Conservation (phyloP, 2,113 vertebrate species). For the Vidua macroura region DNA sequence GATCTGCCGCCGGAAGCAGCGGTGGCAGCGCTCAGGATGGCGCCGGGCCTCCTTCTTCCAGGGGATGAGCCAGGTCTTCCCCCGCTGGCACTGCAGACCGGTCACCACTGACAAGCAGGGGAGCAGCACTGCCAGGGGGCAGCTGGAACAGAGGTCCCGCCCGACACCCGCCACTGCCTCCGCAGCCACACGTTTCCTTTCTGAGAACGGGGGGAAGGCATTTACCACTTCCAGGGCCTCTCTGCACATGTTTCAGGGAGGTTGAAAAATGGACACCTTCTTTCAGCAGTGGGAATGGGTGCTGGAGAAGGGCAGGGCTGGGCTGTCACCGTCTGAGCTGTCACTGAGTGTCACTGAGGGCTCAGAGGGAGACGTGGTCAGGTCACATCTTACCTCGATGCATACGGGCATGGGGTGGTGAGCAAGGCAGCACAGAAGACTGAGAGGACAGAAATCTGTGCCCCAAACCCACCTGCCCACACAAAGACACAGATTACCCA, state of each 20-base stretch:
- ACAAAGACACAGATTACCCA: not conserved
- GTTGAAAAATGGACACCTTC: not conserved
- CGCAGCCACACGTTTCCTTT: not conserved
- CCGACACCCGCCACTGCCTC: not conserved
- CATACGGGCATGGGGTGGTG: fast-evolving
- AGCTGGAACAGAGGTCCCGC: not conserved
- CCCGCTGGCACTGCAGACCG: fast-evolving
- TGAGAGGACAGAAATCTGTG: not conserved
- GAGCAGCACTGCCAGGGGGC: not conserved
- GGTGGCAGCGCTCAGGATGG: not conserved
- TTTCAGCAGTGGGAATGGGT: not conserved
- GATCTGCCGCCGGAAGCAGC: not conserved
- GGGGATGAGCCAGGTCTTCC: not conserved
- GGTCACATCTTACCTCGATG: not conserved
- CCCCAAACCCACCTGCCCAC: not conserved
- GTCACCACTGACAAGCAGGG: not conserved
- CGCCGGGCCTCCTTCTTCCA: not conserved
- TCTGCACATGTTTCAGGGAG: not conserved
- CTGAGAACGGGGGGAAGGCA: not conserved
- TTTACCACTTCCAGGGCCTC: not conserved
- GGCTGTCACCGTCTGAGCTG: not conserved
- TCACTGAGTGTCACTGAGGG: not conserved
- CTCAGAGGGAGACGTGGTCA: not conserved
- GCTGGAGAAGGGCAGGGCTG: not conserved
- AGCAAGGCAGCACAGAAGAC: fast-evolving